Evolutionary conservation across 2,888 invertebrate genomes (phyloP), one percentile per base, ranked within the genome.

Genomic region (Coleophora deauratella): DNA sequence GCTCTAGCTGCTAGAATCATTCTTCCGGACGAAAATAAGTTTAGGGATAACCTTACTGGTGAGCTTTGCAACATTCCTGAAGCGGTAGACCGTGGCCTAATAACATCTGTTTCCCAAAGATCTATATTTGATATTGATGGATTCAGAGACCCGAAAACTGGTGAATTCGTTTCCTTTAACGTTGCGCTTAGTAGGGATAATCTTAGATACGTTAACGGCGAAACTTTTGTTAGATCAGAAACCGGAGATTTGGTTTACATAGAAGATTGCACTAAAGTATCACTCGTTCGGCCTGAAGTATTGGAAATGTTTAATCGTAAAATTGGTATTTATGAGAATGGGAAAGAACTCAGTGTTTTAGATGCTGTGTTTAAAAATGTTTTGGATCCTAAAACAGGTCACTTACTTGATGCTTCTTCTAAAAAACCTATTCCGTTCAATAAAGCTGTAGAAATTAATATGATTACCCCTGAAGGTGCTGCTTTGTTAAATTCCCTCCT

Each of bases 111-210:
- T 13, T 90, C 93, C 4, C 93, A 94, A 66, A 93, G 93, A 71
- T 94, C 95, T 1, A 93, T 97, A 54, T 97, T 97, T 66, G 94
- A 96, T 70, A 95, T 98, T 46, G 96, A 96, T 56, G 97, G 94
- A 41, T 94, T 97, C 66, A 93, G 92, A 65, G 94, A 95, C 72
- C 91, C 93, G 0, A 89, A 91, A 58, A 92, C 92, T 38, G 91
- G 90, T 31, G 93, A 94, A 64, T 93, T 92, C 64, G 88, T 96
- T 56, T 94, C 94, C 51, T 92, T 96, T 59, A 96, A 95, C 72
- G 88, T 90, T 45, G 95, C 96, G 32, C 80, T 93, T 47, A 88
- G 91, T 44, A 92, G 92, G 60, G 93, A 93, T 51, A 86, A 93
- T 62, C 86, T 97, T 36, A 91, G 93, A 66, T 89, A 91, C 59